Evolutionary conservation across 1,140 invertebrate species (phyloP).

Genomic region (Yoshiicerus persimilis): DNA sequence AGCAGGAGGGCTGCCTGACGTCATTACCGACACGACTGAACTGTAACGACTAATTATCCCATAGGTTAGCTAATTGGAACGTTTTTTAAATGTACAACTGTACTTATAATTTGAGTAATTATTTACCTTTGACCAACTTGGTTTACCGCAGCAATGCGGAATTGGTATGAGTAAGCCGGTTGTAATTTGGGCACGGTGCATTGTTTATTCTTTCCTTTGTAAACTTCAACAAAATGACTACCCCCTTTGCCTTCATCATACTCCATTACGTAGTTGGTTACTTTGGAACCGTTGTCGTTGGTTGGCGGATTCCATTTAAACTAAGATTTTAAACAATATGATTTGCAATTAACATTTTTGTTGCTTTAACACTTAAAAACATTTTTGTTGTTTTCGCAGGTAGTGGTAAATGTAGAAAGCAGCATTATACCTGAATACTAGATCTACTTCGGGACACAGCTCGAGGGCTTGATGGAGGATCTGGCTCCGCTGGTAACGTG

Average conservation of each 20-base stretch:
- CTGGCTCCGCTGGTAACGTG: slow-evolving; percentile 69
- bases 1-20: slow-evolving; percentile 66
- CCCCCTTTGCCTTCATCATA: slow-evolving; percentile 70
- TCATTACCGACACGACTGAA: slow-evolving; percentile 66
- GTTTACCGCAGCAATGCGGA: slow-evolving; percentile 76
- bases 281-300: slow-evolving; percentile 74
- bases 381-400: not conserved
- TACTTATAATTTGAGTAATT: not conserved
- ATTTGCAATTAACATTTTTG: too few species aligned
- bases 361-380: slow-evolving; percentile 50
- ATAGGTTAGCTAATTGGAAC: not conserved
- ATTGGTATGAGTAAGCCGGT: slow-evolving; percentile 74
- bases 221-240: slow-evolving; percentile 68
- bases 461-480: slow-evolving; percentile 62
- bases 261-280: slow-evolving; percentile 76
- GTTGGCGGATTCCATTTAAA: slow-evolving; percentile 66
- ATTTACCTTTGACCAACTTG: slow-evolving; percentile 68
- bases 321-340: slow-evolving; percentile 47
- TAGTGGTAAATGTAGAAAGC: not conserved
- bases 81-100: not conserved
- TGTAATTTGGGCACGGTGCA: slow-evolving; percentile 70
- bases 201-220: slow-evolving; percentile 68
- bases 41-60: slow-evolving; percentile 65
- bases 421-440: slow-evolving; percentile 54
- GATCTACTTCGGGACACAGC: slow-evolving; percentile 62